Conservation (phyloP, 2,797 vertebrate species). For the Numenius phaeopus region DNA sequence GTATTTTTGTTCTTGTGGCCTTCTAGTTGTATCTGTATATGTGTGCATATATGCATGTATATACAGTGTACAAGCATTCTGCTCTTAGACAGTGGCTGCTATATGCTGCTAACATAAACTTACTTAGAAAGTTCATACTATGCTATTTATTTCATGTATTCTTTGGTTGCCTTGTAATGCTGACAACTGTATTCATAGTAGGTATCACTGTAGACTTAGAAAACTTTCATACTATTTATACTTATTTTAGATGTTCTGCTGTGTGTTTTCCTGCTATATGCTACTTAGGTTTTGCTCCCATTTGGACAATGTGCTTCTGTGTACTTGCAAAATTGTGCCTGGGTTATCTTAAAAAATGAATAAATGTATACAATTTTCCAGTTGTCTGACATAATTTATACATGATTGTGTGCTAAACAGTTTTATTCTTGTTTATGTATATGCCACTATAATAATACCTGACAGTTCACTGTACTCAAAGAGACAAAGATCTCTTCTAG, state of each 20-base stretch:
- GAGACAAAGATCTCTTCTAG: background rate
- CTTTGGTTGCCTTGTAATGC: conserved; percentile 35
- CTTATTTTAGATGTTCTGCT: conserved; percentile 61
- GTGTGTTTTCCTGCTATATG: conserved; percentile 64
- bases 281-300: conserved; percentile 55
- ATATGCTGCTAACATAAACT: conserved; percentile 61
- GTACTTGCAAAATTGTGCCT: conserved; percentile 71
- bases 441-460: background rate
- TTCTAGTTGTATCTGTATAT: conserved; percentile 23
- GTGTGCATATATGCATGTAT: conserved; percentile 13
- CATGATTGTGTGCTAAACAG: background rate
- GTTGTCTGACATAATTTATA: conserved; percentile 19
- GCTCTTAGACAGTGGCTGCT: conserved; percentile 55
- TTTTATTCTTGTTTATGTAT: background rate
- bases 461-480: background rate
- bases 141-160: conserved; percentile 43
- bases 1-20: conserved; percentile 7
- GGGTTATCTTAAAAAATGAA: conserved; percentile 73
- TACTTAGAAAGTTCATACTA: conserved; percentile 50
- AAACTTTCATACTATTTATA: conserved; percentile 60
- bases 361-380: conserved; percentile 70
- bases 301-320: conserved; percentile 69
- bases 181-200: conserved; percentile 62
- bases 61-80: conserved; percentile 19
- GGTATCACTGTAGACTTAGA: conserved; percentile 58